These are phyloP conservation scores for Bolinopsis microptera DNA, from an alignment of 37 sponge, comb jelly and placozoan species.

Conservation along the genomic window DNA sequence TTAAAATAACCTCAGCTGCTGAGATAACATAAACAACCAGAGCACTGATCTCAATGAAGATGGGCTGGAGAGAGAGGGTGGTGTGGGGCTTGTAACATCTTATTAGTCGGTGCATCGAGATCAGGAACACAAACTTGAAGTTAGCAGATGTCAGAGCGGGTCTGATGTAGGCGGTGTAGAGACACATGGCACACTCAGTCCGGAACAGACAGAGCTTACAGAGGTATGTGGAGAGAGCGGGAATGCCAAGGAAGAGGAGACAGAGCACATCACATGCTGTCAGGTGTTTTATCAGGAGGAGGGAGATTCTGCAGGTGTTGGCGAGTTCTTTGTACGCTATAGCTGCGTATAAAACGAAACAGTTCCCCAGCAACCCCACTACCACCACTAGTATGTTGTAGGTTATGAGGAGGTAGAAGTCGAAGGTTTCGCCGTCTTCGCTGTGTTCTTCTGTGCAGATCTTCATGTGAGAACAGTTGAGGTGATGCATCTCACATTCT, in stretches of 20 bases:
- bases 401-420: not conserved
- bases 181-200: not conserved
- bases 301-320: not conserved
- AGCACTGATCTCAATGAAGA: not conserved
- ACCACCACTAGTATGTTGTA: not conserved
- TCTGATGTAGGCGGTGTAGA: not conserved
- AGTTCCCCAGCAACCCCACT: not conserved
- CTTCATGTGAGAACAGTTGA: no score
- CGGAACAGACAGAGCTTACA: not conserved
- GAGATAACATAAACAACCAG: not conserved
- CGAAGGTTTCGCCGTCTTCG: no score
- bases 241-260: constrained; percentile 33
- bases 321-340: not conserved
- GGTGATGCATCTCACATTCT: no score
- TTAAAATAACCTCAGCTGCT: not conserved
- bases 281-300: constrained; percentile 19
- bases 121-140: constrained; percentile 53
- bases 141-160: constrained; percentile 40
- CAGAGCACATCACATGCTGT: not conserved
- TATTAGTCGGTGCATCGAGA: not conserved
- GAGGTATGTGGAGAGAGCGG: constrained; percentile 14
- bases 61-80: not conserved
- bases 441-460: no score
- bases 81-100: not conserved
- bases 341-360: not conserved